These are phyloP conservation scores for Nylanderia fulva DNA, from an alignment of 1,140 invertebrate genomes.

Conservation along the genomic window DNA sequence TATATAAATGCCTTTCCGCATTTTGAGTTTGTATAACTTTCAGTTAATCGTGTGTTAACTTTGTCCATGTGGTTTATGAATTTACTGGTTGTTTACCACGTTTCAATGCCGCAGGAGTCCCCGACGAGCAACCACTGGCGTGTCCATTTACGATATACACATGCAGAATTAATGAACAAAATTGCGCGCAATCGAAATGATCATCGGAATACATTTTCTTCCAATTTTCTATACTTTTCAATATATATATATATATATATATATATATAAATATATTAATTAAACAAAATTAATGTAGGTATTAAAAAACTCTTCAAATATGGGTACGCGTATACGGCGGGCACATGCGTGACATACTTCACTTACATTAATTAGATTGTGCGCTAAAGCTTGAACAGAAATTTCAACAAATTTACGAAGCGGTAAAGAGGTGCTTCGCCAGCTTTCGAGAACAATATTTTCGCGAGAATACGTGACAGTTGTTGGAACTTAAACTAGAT, in stretches of 20 bases:
- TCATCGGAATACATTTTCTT: neutral
- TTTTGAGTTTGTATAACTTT: neutral
- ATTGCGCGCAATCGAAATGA: neutral
- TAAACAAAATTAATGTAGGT: too few relatives aligned
- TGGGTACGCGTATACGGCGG: too few relatives aligned
- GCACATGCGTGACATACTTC: too few relatives aligned
- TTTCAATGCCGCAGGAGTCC: neutral
- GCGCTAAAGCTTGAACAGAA: neutral
- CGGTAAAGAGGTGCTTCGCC: neutral
- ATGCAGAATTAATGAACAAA: neutral
- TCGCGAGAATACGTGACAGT: conserved; percentile 26
- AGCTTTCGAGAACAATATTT: neutral
- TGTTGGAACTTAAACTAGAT: conserved; percentile 21
- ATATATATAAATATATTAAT: neutral
- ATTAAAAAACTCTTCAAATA: too few relatives aligned
- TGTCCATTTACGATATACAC: neutral
- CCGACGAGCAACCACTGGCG: neutral
- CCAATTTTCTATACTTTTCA: neutral
- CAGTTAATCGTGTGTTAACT: conserved; percentile 38
- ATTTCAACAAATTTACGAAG: conserved; percentile 35
- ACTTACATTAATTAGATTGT: conserved; percentile 21
- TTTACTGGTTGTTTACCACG: conserved; percentile 14
- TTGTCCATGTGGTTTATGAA: neutral
- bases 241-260: too few relatives aligned
- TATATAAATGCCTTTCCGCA: too few relatives aligned